These are phyloP conservation scores for Ceratina australensis DNA, from an alignment of 1,140 invertebrate species.

Conservation along the genomic window DNA sequence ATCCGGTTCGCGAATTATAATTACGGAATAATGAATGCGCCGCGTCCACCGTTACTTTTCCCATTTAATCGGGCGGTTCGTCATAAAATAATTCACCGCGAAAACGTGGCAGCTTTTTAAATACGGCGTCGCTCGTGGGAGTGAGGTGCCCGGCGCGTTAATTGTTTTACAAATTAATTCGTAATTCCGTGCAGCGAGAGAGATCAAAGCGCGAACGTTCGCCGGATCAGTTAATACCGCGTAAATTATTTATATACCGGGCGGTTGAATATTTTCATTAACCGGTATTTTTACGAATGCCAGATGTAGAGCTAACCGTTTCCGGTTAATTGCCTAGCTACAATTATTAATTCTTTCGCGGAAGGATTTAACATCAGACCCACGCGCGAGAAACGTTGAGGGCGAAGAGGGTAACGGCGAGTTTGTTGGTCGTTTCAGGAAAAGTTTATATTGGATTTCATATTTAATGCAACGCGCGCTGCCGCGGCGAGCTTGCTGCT, in stretches of 20 bases:
- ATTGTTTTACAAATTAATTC: conserved; percentile 40
- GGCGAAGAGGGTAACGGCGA: not conserved
- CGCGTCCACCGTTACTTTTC: not conserved
- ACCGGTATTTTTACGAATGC: not conserved
- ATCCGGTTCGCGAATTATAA: too few relatives aligned
- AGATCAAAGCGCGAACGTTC: conserved; percentile 12
- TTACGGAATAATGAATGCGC: too few relatives aligned
- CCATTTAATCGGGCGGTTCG: not conserved
- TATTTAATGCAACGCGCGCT: conserved; percentile 71
- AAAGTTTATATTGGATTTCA: conserved; percentile 75
- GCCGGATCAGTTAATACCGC: not conserved
- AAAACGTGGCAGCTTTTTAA: not conserved
- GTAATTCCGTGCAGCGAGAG: not conserved
- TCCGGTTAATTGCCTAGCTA: conserved; percentile 23
- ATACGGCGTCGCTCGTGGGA: too few relatives aligned
- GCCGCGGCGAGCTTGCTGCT: conserved; percentile 26
- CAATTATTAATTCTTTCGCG: not conserved
- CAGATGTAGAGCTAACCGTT: not conserved
- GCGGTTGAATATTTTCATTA: conserved; percentile 27
- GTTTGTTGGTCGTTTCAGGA: conserved; percentile 29
- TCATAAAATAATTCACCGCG: conserved; percentile 11
- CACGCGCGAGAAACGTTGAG: not conserved
- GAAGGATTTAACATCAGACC: not conserved
- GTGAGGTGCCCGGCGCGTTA: too few relatives aligned
- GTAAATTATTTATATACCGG: conserved; percentile 3